Evolutionary conservation across 2,888 invertebrate species (phyloP).

Genomic region (Argyresthia goedartella): DNA sequence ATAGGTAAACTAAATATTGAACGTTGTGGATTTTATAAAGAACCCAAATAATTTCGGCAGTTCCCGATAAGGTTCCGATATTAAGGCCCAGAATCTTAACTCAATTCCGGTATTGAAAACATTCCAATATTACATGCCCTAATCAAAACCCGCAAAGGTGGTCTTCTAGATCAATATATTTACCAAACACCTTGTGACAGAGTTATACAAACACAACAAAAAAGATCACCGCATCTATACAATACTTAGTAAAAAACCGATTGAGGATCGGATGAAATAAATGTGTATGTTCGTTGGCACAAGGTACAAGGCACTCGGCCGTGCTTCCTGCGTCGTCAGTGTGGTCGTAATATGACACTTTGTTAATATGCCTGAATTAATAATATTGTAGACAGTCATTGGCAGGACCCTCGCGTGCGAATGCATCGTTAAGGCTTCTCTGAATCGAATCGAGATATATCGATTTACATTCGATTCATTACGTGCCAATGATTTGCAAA

Average conservation of each 20-base stretch:
- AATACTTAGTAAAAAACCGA: constrained; percentile 24
- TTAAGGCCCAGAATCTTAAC: too few relatives aligned
- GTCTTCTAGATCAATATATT: not conserved
- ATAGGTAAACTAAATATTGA: too few relatives aligned
- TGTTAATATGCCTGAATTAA: constrained; percentile 67
- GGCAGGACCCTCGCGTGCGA: constrained; percentile 59
- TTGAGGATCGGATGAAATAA: constrained; percentile 30
- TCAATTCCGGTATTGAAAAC: too few relatives aligned
- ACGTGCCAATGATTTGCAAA: not conserved
- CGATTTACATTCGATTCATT: constrained; percentile 35
- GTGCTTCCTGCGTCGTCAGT: constrained; percentile 66
- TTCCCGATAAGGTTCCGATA: too few relatives aligned
- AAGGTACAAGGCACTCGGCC: constrained; percentile 34
- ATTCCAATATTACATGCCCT: too few relatives aligned
- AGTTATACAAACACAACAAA: constrained; percentile 31
- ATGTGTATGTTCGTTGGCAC: constrained; percentile 10
- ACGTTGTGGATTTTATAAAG: too few relatives aligned
- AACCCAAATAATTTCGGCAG: too few relatives aligned
- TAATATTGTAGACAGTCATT: constrained; percentile 61
- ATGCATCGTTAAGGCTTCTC: constrained; percentile 58
- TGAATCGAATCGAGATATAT: constrained; percentile 52
- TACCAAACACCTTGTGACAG: constrained; percentile 9
- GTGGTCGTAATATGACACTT: constrained; percentile 66
- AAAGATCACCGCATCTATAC: constrained; percentile 36
- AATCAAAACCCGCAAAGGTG: too few relatives aligned